Percentiles rank a stretch among this genome's conserved stretches.
Conservation (phyloP, 2,888 invertebrate genomes). For the Acrobasis consociella region DNA sequence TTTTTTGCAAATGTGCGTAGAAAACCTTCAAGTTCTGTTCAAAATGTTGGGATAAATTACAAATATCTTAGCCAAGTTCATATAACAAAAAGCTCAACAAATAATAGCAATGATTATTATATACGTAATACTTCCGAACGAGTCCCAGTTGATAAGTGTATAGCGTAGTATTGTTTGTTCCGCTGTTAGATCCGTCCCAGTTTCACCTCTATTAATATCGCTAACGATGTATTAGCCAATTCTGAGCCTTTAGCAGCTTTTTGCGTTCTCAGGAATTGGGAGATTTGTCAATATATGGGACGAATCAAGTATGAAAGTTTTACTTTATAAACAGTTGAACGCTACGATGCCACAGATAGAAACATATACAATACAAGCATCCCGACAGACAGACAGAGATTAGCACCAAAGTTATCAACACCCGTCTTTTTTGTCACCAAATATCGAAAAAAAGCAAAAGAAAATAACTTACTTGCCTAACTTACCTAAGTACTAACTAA, state of each 20-base stretch:
- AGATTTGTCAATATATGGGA: slow-evolving; percentile 35
- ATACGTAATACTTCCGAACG: slow-evolving; percentile 21
- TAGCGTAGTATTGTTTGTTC: slow-evolving; percentile 65
- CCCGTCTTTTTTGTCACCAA: too few relatives aligned
- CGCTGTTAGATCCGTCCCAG: slow-evolving; percentile 50
- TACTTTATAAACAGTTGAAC: too few relatives aligned
- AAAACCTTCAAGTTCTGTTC: too few relatives aligned
- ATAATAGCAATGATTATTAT: slow-evolving; percentile 8
- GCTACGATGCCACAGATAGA: too few relatives aligned
- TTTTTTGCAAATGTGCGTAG: too few relatives aligned
- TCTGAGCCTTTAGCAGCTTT: slow-evolving; percentile 30
- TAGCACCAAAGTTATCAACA: too few relatives aligned
- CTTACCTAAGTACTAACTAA: neutral
- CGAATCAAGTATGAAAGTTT: slow-evolving; percentile 13
- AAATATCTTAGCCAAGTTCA: too few relatives aligned
- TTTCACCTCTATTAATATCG: slow-evolving; percentile 61
- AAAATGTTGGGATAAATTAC: too few relatives aligned
- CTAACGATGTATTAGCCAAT: slow-evolving; percentile 57
- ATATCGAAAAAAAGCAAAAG: neutral
- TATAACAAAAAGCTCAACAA: too few relatives aligned
- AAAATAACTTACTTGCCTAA: too few relatives aligned
- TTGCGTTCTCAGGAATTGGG: slow-evolving; percentile 40
- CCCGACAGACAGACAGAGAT: too few relatives aligned
- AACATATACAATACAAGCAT: too few relatives aligned
- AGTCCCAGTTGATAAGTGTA: slow-evolving; percentile 62